Percentiles rank a stretch among this genome's conserved stretches.
Evolutionary conservation across 2,797 vertebrate species (phyloP).

Genomic region (Halcyon badia): DNA sequence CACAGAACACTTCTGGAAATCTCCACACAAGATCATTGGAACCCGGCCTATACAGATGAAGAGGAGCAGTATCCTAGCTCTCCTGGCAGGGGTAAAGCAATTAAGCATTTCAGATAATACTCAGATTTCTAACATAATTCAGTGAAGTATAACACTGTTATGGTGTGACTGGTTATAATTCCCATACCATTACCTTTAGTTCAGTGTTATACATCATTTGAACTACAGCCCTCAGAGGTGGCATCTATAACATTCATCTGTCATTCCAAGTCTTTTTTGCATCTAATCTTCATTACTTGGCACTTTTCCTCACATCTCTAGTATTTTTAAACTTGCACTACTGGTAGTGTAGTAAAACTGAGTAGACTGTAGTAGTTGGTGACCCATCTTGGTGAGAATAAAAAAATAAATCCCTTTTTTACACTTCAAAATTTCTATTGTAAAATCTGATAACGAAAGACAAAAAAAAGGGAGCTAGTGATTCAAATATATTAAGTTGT

Average conservation of each 20-base stretch:
- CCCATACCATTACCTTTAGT: not conserved
- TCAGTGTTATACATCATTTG: not conserved
- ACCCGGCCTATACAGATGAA: not conserved
- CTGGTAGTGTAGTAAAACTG: not conserved
- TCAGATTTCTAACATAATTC: not conserved
- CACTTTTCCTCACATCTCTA: not conserved
- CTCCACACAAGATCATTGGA: not conserved
- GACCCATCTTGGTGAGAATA: not conserved
- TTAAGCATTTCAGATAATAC: not conserved
- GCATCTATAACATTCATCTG: not conserved
- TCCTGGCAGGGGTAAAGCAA: conserved; percentile 39
- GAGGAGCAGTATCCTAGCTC: conserved; percentile 36
- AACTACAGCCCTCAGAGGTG: not conserved
- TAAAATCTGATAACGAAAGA: not conserved
- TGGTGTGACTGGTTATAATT: not conserved
- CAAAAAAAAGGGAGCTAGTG: not conserved
- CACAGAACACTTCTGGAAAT: not conserved
- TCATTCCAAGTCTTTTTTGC: not conserved
- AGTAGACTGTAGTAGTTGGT: not conserved
- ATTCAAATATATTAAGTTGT: not conserved
- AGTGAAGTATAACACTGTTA: not conserved
- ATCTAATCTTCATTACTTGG: not conserved
- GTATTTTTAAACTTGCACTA: not conserved
- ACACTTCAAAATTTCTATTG: not conserved
- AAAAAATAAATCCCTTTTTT: not conserved